These are phyloP conservation scores for Clivina fossor DNA, from an alignment of 2,888 invertebrate genomes.

Conservation along the genomic window DNA sequence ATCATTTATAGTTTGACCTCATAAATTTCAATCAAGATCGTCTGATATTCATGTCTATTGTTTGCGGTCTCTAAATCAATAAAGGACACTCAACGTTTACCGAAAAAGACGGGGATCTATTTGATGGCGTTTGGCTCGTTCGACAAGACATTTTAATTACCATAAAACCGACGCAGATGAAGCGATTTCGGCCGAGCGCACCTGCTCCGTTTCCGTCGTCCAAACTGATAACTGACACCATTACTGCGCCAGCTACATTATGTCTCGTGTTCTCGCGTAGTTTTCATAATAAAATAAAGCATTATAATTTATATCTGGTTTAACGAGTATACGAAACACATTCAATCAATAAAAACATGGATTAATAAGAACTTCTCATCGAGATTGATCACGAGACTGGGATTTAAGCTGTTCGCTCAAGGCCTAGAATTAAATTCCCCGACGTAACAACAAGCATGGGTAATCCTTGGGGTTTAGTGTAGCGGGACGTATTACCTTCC, in stretches of 20 bases:
- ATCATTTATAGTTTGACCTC: conserved; percentile 28
- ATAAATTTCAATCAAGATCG: conserved; percentile 32
- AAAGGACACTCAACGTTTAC: neutral
- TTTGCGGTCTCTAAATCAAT: conserved; percentile 24
- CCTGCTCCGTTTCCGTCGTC: conserved; percentile 9
- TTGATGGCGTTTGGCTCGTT: conserved; percentile 37
- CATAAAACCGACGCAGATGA: conserved; percentile 44
- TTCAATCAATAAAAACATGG: conserved; percentile 27
- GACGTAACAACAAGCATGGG: conserved; percentile 19
- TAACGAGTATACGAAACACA: conserved; percentile 10
- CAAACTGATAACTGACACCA: neutral
- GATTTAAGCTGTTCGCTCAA: conserved; percentile 22
- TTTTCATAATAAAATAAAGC: conserved; percentile 20
- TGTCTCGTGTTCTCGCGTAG: neutral
- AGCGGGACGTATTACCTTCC: neutral
- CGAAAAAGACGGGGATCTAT: conserved; percentile 8
- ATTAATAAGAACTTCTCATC: conserved; percentile 29
- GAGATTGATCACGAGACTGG: conserved; percentile 26
- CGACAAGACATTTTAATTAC: conserved; percentile 53
- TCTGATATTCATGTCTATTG: conserved; percentile 25
- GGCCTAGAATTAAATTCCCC: conserved; percentile 24
- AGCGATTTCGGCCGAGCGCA: conserved; percentile 34
- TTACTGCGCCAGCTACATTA: neutral
- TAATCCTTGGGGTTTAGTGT: conserved; percentile 20
- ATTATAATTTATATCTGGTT: conserved; percentile 22